Evolutionary conservation across 1,140 invertebrate genomes (phyloP).

Genomic region (Mya arenaria): DNA sequence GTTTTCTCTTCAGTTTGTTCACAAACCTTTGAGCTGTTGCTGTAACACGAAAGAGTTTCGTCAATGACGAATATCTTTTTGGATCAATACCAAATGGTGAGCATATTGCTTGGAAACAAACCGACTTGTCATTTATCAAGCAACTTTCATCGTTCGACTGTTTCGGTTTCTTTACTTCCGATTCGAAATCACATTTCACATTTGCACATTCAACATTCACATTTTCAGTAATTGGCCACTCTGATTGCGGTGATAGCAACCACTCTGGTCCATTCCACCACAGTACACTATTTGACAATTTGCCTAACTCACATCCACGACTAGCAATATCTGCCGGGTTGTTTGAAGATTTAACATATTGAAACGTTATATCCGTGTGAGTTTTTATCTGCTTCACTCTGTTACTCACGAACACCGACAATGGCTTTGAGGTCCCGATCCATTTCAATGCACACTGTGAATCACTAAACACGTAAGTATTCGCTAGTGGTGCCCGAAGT

Average conservation of each 20-base stretch:
- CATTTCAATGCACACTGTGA: constrained; percentile 16
- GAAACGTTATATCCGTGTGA: neutral
- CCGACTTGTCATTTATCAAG: too few relatives aligned
- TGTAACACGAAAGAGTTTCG: neutral
- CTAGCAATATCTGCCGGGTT: constrained; percentile 11
- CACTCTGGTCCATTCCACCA: constrained; percentile 1
- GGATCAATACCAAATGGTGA: neutral
- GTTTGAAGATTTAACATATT: neutral
- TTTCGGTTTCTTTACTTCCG: neutral
- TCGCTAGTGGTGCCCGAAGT: neutral
- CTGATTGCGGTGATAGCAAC: neutral
- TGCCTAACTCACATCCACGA: neutral
- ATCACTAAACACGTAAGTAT: neutral
- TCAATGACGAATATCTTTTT: neutral
- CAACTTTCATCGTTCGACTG: neutral
- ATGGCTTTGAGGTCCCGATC: neutral
- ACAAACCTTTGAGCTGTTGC: neutral
- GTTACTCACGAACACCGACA: neutral
- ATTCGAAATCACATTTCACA: neutral
- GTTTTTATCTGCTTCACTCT: constrained; percentile 4
- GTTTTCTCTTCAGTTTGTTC: neutral
- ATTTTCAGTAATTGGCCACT: neutral
- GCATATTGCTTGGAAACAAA: too few relatives aligned
- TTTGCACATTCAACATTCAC: neutral
- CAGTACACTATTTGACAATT: neutral